Percentiles rank a stretch among this genome's conserved stretches.
These are phyloP conservation scores for Clarias pachynema DNA, from an alignment of 2,797 vertebrate species.

Conservation along the genomic window DNA sequence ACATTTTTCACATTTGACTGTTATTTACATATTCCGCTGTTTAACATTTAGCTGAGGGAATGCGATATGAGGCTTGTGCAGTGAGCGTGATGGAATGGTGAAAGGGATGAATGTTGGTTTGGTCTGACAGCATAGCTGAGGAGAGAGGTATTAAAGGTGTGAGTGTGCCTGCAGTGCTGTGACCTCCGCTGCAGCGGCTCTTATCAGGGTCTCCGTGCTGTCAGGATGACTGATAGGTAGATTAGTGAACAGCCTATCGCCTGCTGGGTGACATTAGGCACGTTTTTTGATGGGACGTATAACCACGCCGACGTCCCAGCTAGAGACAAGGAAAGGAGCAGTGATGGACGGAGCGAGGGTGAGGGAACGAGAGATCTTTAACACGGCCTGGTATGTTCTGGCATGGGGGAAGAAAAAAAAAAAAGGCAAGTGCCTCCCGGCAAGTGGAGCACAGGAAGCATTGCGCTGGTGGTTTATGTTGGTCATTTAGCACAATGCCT, in stretches of 20 bases:
- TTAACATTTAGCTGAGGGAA: neutral
- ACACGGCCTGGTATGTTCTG: conserved; percentile 15
- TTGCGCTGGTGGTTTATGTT: conserved; percentile 70
- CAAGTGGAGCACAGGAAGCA: conserved; percentile 24
- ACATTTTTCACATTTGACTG: conserved; percentile 1
- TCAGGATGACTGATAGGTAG: conserved; percentile 56
- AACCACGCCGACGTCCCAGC: conserved; percentile 35
- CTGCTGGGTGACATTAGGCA: conserved; percentile 43
- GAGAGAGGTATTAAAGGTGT: conserved; percentile 37
- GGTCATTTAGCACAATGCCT: conserved; percentile 76
- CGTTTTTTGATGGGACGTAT: conserved; percentile 29
- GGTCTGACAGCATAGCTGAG: conserved; percentile 21
- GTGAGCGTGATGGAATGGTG: conserved; percentile 11
- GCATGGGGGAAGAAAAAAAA: neutral
- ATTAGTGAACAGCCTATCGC: conserved; percentile 55
- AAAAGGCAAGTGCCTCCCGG: neutral
- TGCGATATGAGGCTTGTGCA: neutral
- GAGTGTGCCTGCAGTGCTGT: conserved; percentile 32
- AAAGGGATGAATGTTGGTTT: conserved; percentile 2
- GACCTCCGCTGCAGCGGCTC: conserved; percentile 49
- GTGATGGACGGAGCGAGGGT: conserved; percentile 13
- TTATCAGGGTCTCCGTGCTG: conserved; percentile 49
- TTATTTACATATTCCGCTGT: conserved; percentile 8
- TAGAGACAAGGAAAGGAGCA: conserved; percentile 10
- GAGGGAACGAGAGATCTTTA: conserved; percentile 32